Evolutionary conservation across 2,888 invertebrate species (phyloP).

Genomic region (Sinohyriopsis cumingii): DNA sequence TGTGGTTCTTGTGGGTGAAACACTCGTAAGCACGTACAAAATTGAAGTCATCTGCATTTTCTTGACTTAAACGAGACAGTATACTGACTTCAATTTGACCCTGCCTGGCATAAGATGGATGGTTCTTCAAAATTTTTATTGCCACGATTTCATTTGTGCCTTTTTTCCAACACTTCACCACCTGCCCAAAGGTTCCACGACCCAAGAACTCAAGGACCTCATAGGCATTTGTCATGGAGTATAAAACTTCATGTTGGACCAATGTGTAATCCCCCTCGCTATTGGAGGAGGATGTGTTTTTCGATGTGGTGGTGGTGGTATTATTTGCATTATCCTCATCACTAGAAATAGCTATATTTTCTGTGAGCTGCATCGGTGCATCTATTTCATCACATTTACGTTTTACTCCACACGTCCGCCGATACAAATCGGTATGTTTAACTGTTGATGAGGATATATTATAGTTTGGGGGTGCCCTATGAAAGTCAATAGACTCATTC

Average conservation of each 20-base stretch:
- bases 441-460: constrained; percentile 79
- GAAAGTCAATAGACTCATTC: constrained; percentile 34
- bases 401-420: constrained; percentile 73
- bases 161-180: constrained; percentile 99
- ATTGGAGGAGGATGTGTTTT: constrained; percentile 61
- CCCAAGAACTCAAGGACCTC: constrained; percentile 99
- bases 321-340: constrained; percentile 70
- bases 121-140: constrained; percentile 99
- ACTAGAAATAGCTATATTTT: constrained; percentile 64
- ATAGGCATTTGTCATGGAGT: constrained; percentile 92
- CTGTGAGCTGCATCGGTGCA: constrained; percentile 68
- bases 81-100: constrained; percentile 97
- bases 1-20: constrained; percentile 99
- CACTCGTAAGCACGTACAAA: constrained; percentile 99
- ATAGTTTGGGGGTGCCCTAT: constrained; percentile 64
- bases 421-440: constrained; percentile 77
- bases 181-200: constrained; percentile 98
- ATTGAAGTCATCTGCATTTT: constrained; percentile 84
- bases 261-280: constrained; percentile 97
- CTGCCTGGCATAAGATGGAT: constrained; percentile 99
- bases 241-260: constrained; percentile 97
- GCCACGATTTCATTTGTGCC: constrained; percentile 99
- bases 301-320: constrained; percentile 57
- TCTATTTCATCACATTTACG: constrained; percentile 68
- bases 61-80: constrained; percentile 72